Evolutionary conservation across 1,140 invertebrate species (phyloP), one percentile per base, ranked within the genome.

Genomic region (Aricia agestis): DNA sequence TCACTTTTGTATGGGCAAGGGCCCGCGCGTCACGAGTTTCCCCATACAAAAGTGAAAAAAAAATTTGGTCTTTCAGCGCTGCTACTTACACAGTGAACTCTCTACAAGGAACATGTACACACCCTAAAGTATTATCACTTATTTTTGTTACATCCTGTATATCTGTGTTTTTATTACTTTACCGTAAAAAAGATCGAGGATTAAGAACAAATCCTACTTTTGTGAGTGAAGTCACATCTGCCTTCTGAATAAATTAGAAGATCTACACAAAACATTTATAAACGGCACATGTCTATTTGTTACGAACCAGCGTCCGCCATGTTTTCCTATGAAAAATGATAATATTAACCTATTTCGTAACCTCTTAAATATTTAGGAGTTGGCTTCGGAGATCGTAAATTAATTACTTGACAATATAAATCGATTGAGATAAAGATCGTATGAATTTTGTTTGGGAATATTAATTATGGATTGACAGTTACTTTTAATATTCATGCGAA

Each of bases 341-440:
- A 63, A 63, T 19, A 25, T 63, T 63, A 63, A 63, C 59, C 59
- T 63, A 63, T 63, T 63, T 11, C 18, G 59, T 63, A 63, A 63
- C 59, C 59, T 19, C 59, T 19, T 4, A 63, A 63, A 63, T 63
- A 63, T 63, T 63, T 63, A 63, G 19, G 59, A 63, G 59, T 63
- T 63, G 59, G 59, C 59, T 19, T 19, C 18, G 18, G 15, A 19
- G 10, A 25, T 25, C 19, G 59, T 63, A 63, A 63, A 63, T 63
- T 63, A 63, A 63, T 63, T 63, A 63, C 19, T 63, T 63, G 59
- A 63, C 18, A 63, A 63, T 19, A 63, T 63, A 63, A 63, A 63
- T 63, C 59, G 59, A 63, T 63, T 19, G 59, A 63, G 59, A 63
- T 19, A 63, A 11, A 11, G 59, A 63, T 63, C 59, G 18, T 63